Conservation (phyloP, 2,888 invertebrate genomes). For the Xestia sexstrigata region DNA sequence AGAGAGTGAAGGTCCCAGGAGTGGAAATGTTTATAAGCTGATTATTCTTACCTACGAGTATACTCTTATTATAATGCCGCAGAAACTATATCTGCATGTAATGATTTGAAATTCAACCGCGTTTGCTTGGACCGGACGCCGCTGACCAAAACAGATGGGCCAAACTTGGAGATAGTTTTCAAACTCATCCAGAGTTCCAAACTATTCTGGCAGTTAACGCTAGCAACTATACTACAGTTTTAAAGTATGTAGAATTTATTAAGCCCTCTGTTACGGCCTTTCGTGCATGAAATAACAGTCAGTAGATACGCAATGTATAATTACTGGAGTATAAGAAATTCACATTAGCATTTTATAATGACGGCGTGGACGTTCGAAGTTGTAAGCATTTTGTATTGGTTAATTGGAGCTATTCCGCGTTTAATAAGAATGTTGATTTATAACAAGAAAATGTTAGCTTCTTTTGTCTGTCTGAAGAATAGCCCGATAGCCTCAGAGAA, state of each 20-base stretch:
- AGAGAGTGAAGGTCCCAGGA: not conserved
- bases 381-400: constrained; percentile 35
- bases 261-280: constrained; percentile 27
- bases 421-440: constrained; percentile 11
- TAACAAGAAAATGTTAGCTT: not conserved
- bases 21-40: not conserved
- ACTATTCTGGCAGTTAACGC: constrained; percentile 7
- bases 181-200: not conserved
- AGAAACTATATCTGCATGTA: not conserved
- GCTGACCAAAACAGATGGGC: not conserved
- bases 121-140: not conserved
- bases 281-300: constrained; percentile 46
- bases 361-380: constrained; percentile 31
- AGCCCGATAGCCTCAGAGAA: not conserved
- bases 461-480: not conserved
- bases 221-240: not conserved
- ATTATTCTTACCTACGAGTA: too few species aligned
- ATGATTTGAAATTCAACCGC: not conserved
- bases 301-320: constrained; percentile 46
- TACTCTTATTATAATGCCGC: not conserved
- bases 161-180: constrained; percentile 6
- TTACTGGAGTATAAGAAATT: constrained; percentile 43
- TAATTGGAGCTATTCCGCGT: constrained; percentile 26
- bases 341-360: constrained; percentile 49
- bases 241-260: constrained; percentile 1